A percentile compares a stretch with the other conserved stretches of the same genome.
phyloP scores from a whole-genome alignment of 2,888 invertebrate species.

The Zeuzera pyrina region DNA sequence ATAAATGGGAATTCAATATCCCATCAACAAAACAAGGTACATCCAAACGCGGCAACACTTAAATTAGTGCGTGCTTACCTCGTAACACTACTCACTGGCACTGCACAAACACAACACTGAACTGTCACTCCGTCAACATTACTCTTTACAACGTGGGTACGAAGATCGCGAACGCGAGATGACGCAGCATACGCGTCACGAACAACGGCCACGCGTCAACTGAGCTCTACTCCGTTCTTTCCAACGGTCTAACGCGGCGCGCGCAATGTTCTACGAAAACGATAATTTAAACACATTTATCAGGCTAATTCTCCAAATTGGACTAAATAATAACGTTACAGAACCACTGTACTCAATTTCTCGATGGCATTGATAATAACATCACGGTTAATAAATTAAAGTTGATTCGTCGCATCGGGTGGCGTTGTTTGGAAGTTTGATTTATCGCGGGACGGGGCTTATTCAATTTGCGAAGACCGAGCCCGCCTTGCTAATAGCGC shows the following conservation, averaged over 20 bases:
- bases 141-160: not conserved
- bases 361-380: constrained; percentile 44
- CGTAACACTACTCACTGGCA: constrained; percentile 13
- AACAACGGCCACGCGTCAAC: constrained; percentile 22
- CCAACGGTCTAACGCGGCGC: too few species aligned
- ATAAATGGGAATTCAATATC: constrained; percentile 9
- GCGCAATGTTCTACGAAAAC: constrained; percentile 59
- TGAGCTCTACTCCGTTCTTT: too few species aligned
- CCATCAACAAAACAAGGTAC: not conserved
- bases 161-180: too few species aligned
- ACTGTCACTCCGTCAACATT: not conserved
- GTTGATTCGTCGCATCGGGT: constrained; percentile 23
- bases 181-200: constrained; percentile 19
- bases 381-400: constrained; percentile 52
- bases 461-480: constrained; percentile 26
- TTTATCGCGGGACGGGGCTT: constrained; percentile 27
- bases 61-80: too few species aligned
- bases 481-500: constrained; percentile 12
- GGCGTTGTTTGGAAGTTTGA: constrained; percentile 13
- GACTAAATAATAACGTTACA: constrained; percentile 64
- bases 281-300: constrained; percentile 68
- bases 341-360: constrained; percentile 30
- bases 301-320: constrained; percentile 66
- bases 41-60: too few species aligned
- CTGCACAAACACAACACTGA: constrained; percentile 7